Evolutionary conservation across 2,113 vertebrate species (phyloP), one percentile per base, ranked within the genome.

Genomic region (Otocyon megalotis): DNA sequence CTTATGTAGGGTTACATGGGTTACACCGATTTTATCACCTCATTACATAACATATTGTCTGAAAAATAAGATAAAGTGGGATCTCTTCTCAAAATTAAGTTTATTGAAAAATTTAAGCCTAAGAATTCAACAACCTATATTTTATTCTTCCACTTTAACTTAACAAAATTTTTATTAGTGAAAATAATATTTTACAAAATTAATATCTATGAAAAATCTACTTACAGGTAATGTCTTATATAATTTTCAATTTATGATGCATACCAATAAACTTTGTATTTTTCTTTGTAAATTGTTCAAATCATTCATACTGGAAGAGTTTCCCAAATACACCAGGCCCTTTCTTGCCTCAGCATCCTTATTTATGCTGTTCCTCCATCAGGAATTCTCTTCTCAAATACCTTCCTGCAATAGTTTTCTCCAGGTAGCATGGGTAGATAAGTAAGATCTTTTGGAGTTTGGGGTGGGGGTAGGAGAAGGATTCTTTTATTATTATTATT

Each of bases 121-220:
- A 93, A 77, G 32, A 93, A 69, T 69, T 93, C 76, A 90, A 69
- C 69, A 90, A 84, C 26, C 15, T 96, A 28, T 81, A 62, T 56
- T 74, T 81, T 72, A 72, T 30, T n/a, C 8, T 87, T 87, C n/a
- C 30, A 22, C 43, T 43, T 92, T 92, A 87, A 81, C 43, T 88
- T 94, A 63, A 67, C 14, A 71, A 15, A 50, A 28, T 63, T 82
- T 89, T 92, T 81, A 87, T 72, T 92, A 87, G 54, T 48, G 43
- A 74, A 85, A 95, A 88, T 81, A 74, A 2, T 83, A 56, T 35
- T 65, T 92, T 88, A 81, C n/a, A 74, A 95, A 92, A 74, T 80
- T 81, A 30, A 14, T 71, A 81, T 54, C 54, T 81, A 14, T 60
- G 82, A 63, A 80, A 92, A 95, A 63, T 63, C 87, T 86, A 86